These are phyloP conservation scores for Pantherophis alleghaniensis DNA, from an alignment of 2,797 vertebrate genomes.

Conservation along the genomic window DNA sequence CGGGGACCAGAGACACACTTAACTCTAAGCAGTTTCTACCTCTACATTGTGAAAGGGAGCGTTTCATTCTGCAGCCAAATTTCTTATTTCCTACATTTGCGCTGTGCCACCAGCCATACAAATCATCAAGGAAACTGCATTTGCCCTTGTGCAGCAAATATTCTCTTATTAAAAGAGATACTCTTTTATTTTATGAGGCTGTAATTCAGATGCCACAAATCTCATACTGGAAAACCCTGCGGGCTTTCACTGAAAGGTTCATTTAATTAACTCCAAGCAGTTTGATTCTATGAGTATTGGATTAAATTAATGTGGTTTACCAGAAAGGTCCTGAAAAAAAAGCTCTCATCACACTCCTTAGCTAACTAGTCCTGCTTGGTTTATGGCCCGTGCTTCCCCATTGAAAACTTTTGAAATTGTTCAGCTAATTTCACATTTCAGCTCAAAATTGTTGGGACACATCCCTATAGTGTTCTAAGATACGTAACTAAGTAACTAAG, in stretches of 20 bases:
- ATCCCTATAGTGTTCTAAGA: neutral
- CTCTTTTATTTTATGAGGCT: neutral
- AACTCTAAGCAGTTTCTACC: neutral
- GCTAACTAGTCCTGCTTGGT: neutral
- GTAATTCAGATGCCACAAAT: neutral
- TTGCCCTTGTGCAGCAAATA: neutral
- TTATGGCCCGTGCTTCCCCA: neutral
- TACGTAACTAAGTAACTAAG: too few relatives aligned
- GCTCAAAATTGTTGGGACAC: neutral
- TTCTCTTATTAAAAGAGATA: slow-evolving; percentile 9
- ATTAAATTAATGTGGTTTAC: slow-evolving; percentile 24
- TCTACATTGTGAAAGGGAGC: neutral
- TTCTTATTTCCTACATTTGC: neutral
- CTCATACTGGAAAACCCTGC: slow-evolving; percentile 3
- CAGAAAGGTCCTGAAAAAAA: neutral
- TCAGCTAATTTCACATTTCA: neutral
- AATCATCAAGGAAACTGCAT: slow-evolving; percentile 1
- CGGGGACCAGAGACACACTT: neutral
- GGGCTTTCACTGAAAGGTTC: slow-evolving; percentile 11
- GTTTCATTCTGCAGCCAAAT: neutral
- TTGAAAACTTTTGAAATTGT: neutral
- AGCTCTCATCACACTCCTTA: neutral
- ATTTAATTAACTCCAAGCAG: slow-evolving; percentile 30
- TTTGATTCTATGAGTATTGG: slow-evolving; percentile 17
- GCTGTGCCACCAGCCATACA: neutral